phyloP scores from a whole-genome alignment of 2,113 vertebrate species.

The Poecilia latipinna region DNA sequence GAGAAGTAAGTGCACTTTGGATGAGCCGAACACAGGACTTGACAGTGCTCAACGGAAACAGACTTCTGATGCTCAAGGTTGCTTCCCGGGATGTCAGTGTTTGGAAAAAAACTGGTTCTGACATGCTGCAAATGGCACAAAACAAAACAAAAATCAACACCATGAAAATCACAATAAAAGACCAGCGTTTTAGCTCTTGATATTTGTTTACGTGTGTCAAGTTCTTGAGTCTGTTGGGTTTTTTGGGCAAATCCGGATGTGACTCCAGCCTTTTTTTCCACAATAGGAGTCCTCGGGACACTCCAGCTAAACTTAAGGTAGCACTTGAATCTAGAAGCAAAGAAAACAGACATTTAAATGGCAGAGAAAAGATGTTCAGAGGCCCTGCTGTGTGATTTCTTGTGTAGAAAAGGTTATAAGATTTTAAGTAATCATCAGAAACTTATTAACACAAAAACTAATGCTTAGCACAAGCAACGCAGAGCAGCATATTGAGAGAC shows the following conservation, averaged over 20 bases:
- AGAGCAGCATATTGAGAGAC: too few species aligned
- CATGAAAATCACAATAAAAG: background rate
- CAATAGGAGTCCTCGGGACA: slow-evolving; percentile 22
- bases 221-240: background rate
- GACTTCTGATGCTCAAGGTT: background rate
- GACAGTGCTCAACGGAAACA: slow-evolving; percentile 64
- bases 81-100: slow-evolving; percentile 32
- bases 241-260: slow-evolving; percentile 66
- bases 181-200: accelerated
- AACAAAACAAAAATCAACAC: background rate
- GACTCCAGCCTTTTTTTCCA: slow-evolving; percentile 7
- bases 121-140: slow-evolving; percentile 44
- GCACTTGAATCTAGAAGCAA: slow-evolving; percentile 60
- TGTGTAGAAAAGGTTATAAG: background rate
- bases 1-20: slow-evolving; percentile 67
- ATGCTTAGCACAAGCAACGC: too few species aligned
- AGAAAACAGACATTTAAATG: background rate
- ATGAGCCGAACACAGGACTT: slow-evolving; percentile 58
- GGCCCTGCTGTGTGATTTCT: background rate
- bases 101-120: slow-evolving; percentile 39
- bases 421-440: too few species aligned
- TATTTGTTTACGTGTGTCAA: slow-evolving; percentile 17
- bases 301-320: slow-evolving; percentile 64
- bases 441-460: too few species aligned
- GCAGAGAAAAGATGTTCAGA: background rate